Evolutionary conservation across 2,797 vertebrate species (phyloP).

Genomic region (Labeo calbasu): DNA sequence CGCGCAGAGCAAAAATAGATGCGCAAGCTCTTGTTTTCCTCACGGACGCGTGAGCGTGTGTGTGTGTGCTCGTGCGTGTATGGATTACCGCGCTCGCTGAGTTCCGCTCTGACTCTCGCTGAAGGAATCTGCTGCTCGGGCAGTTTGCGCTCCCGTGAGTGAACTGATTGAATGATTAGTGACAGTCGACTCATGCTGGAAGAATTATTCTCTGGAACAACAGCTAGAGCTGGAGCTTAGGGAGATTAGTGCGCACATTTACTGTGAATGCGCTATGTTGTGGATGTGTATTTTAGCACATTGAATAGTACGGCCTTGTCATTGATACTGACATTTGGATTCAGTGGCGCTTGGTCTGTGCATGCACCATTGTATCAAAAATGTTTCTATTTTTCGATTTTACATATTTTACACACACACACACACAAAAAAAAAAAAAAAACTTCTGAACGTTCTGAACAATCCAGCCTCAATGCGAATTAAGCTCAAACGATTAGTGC

Average conservation of each 20-base stretch:
- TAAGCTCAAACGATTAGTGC: background rate
- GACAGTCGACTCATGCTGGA: conserved; percentile 45
- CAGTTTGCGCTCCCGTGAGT: conserved; percentile 35
- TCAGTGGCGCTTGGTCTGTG: background rate
- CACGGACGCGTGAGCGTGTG: background rate
- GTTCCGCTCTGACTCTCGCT: conserved; percentile 22
- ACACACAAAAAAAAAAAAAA: too few species aligned
- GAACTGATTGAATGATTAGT: conserved; percentile 47
- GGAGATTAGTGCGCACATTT: conserved; percentile 21
- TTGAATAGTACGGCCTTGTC: conserved; percentile 2
- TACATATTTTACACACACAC: background rate
- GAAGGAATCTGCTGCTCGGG: conserved; percentile 36
- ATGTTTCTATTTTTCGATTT: background rate
- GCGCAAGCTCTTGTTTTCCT: conserved; percentile 37
- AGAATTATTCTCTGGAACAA: conserved; percentile 25
- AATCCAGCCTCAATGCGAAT: background rate
- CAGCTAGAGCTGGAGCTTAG: conserved; percentile 22
- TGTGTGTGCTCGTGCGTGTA: conserved; percentile 9
- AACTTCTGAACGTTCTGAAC: background rate
- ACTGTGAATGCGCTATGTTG: conserved; percentile 13
- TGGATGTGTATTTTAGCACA: conserved; percentile 17
- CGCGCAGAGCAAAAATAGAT: conserved; percentile 39
- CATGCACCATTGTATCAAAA: background rate
- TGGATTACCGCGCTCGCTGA: conserved; percentile 25
- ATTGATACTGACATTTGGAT: conserved; percentile 2